These are phyloP conservation scores for Pheucticus melanocephalus DNA, from an alignment of 2,113 vertebrate genomes.

Conservation along the genomic window DNA sequence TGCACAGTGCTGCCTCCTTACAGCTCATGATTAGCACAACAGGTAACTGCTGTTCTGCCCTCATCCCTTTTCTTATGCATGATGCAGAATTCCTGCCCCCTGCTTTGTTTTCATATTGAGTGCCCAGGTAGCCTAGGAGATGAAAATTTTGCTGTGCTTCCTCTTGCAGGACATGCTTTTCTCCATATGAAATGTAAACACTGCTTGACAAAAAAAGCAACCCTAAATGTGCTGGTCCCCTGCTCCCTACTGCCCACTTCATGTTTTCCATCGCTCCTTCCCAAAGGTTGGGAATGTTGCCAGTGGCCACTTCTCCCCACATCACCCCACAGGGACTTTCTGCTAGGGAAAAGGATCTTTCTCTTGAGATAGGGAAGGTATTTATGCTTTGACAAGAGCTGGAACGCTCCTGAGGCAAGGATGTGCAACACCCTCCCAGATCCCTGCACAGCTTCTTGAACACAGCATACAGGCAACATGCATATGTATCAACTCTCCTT, in stretches of 20 bases:
- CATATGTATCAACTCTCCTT: conserved; percentile 2
- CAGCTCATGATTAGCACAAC: conserved; percentile 15
- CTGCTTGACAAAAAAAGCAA: not conserved
- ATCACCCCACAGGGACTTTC: not conserved
- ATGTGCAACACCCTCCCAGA: not conserved
- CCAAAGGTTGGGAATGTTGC: not conserved
- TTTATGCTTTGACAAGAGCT: conserved; percentile 7
- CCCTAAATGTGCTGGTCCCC: not conserved
- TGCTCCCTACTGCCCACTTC: not conserved
- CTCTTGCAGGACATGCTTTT: conserved; percentile 23
- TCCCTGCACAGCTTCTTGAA: not conserved
- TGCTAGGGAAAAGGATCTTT: not conserved
- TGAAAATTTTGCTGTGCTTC: conserved; percentile 48
- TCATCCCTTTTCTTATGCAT: not conserved
- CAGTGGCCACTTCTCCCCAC: not conserved
- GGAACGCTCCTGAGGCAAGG: not conserved
- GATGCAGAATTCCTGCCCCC: not conserved
- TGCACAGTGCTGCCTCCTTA: conserved; percentile 30
- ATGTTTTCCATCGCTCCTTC: not conserved
- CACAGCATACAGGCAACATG: not conserved
- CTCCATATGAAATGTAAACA: conserved; percentile 8
- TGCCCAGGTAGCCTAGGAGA: not conserved
- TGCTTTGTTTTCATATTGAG: not conserved
- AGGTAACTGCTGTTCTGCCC: conserved; percentile 32
- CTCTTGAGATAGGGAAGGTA: not conserved